Evolutionary conservation across 1,140 invertebrate species (phyloP), one percentile per base, ranked within the genome.

Genomic region (Drosophila arawakana): DNA sequence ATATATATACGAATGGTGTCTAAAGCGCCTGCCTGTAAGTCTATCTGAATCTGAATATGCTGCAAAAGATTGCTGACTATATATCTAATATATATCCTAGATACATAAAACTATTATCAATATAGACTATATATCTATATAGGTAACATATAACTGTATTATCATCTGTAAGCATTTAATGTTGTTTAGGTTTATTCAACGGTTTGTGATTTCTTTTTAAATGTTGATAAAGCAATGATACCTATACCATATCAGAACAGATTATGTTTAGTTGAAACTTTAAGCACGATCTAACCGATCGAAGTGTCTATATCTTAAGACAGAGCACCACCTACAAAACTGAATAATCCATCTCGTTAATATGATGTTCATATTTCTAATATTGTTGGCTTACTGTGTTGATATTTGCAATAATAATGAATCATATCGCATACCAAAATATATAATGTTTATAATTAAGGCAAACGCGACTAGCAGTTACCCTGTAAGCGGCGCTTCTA

Each of bases 301-400:
- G 25, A 30, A 30, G 6, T 30, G 6, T 60, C 37, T 46, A 43
- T 43, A 43, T 11, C 39, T 41, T 13, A 60, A 44, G 50, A 66
- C 60, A 54, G 73, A 68, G 73, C 80, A 80, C 78, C 81, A 84
- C 65, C 78, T 76, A 73, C 65, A 79, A 61, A 66, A 57, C 13
- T 66, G 55, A 46, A 71, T 9, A 63, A 13, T 65, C 52, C 76
- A 79, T 82, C 35, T 81, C 52, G 9, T 15, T 47, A 30, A 35
- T 76, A 71, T 79, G 82, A 76, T 5, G 6, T 30, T 30, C 25
- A 30, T 76, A 69, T 70, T 21, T 21, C 18, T 21, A 67, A 58
- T 60, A 69, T 35, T 57, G 61, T 77, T 46, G 58, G 83, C 83
- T 86, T 88, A 82, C 76, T 74, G 73, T 82, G 82, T 86, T 86